A percentile compares a stretch with the other conserved stretches of the same genome.
These are phyloP conservation scores for Orycteropus afer DNA, from an alignment of 2,113 vertebrate species.

Conservation along the genomic window DNA sequence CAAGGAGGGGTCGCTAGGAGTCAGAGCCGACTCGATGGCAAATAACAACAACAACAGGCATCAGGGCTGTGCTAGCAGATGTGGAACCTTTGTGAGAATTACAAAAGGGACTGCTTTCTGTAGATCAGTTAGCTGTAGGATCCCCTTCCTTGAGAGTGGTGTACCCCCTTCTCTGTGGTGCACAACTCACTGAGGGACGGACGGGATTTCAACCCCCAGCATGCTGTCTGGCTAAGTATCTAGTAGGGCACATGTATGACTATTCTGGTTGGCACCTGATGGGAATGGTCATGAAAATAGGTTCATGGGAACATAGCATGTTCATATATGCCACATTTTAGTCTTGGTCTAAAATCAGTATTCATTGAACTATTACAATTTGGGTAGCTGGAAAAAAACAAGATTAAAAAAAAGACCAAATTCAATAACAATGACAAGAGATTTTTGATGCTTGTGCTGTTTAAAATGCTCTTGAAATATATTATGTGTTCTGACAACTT, in stretches of 20 bases:
- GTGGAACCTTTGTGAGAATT: not conserved
- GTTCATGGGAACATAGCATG: not conserved
- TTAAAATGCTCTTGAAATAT: slow-evolving; percentile 41
- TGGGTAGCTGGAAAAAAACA: not conserved
- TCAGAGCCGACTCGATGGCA: no score
- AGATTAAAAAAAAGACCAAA: slow-evolving; percentile 25
- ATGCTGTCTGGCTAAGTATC: not conserved
- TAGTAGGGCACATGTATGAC: not conserved
- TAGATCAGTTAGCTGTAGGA: not conserved
- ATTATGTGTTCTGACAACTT: slow-evolving; percentile 58
- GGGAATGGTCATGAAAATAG: not conserved
- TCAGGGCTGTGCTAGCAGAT: not conserved
- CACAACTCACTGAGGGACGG: not conserved
- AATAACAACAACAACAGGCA: no score
- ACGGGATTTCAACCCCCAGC: not conserved
- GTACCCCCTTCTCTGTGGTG: not conserved
- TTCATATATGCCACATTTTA: not conserved
- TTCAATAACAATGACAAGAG: slow-evolving; percentile 40
- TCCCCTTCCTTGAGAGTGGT: not conserved
- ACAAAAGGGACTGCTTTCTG: not conserved
- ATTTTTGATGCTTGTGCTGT: slow-evolving; percentile 29
- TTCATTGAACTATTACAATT: not conserved
- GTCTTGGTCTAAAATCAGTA: slow-evolving; percentile 13
- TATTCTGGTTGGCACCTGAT: not conserved
- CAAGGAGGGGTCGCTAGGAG: no score